A percentile compares a stretch with the other conserved stretches of the same genome.
Conservation (phyloP, 2,113 vertebrate species). For the Hydropotes inermis region DNA sequence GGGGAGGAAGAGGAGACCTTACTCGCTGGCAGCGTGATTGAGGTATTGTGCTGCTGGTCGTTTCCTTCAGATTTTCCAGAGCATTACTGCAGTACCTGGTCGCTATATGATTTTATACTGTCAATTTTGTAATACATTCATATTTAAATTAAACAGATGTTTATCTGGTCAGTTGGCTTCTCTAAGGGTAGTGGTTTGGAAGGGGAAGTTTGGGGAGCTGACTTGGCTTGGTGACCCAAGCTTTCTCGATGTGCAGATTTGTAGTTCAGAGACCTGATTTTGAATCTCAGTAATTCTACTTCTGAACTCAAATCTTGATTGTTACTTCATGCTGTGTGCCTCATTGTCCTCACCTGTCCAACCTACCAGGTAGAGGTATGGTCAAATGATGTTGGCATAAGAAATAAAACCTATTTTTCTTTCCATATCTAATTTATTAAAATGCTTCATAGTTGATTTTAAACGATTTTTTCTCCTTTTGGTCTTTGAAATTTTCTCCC, state of each 20-base stretch:
- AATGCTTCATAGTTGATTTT: not conserved
- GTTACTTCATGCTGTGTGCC: not conserved
- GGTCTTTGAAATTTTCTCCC: not conserved
- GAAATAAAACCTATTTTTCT: not conserved
- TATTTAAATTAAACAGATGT: not conserved
- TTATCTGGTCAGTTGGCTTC: not conserved
- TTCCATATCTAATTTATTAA: not conserved
- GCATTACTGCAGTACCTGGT: not conserved
- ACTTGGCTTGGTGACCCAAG: not conserved
- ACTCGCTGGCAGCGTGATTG: not conserved
- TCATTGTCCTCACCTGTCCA: not conserved
- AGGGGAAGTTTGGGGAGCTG: not conserved
- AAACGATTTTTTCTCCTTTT: not conserved
- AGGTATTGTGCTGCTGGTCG: not conserved
- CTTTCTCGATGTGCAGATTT: not conserved
- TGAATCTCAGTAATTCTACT: not conserved
- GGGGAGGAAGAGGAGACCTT: not conserved
- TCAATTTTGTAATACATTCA: not conserved
- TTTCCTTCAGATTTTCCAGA: not conserved
- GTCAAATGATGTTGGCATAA: not conserved
- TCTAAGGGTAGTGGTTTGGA: not conserved
- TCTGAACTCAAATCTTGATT: not conserved
- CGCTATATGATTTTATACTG: not conserved
- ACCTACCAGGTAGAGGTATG: not conserved
- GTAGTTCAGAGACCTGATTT: not conserved